These are phyloP conservation scores for Mactra quadrangularis DNA, from an alignment of 1,140 invertebrate species.

Conservation along the genomic window DNA sequence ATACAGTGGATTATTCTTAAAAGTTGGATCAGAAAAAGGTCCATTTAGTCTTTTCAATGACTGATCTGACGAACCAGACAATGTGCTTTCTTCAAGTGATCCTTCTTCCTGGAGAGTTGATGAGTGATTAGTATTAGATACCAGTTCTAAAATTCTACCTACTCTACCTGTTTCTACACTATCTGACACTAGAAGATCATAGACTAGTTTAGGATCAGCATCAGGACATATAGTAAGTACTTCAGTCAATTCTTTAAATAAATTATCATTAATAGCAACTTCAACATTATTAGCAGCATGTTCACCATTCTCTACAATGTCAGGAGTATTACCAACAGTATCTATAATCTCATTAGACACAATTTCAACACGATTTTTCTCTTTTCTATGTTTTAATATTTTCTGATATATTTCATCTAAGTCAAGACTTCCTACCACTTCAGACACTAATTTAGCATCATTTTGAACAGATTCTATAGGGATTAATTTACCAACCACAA, in stretches of 20 bases:
- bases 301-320: not conserved
- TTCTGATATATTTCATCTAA: conserved; percentile 67
- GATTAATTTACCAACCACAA: conserved; percentile 14
- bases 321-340: conserved; percentile 31
- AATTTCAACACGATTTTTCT: conserved; percentile 74
- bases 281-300: conserved; percentile 25
- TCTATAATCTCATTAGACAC: conserved; percentile 71
- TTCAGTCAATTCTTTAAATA: conserved; percentile 70
- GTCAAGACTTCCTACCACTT: conserved; percentile 68
- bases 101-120: conserved; percentile 49
- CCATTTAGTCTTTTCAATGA: conserved; percentile 54
- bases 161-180: conserved; percentile 58
- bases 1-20: conserved; percentile 74
- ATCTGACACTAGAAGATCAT: conserved; percentile 62
- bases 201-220: conserved; percentile 66
- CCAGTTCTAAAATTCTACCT: conserved; percentile 60
- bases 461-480: conserved; percentile 70
- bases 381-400: conserved; percentile 65
- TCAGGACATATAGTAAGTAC: conserved; percentile 54
- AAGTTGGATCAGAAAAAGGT: conserved; percentile 64
- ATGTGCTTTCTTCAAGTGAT: conserved; percentile 26
- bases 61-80: conserved; percentile 36
- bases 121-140: conserved; percentile 61
- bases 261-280: too few species aligned
- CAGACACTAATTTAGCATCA: conserved; percentile 73